Evolutionary conservation across 2,888 invertebrate genomes (phyloP), one percentile per base, ranked within the genome.

Genomic region (Lasiommata megera): DNA sequence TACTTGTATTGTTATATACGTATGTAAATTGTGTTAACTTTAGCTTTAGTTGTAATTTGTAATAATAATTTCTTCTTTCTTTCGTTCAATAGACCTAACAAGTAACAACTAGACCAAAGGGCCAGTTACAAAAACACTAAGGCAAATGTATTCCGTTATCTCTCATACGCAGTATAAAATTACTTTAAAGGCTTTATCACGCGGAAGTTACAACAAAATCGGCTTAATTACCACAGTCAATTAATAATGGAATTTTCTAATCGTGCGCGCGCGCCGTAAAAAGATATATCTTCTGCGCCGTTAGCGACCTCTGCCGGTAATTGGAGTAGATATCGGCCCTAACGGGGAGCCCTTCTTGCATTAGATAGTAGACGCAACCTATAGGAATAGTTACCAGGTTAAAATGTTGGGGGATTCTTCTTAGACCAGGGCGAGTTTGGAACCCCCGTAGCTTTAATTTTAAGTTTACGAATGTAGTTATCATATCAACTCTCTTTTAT

Each of bases 241-340:
- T 88, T 84, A 87, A 83, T 87, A 82, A 76, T 73, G 86, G 87
- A 81, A 88, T 88, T 85, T 88, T 87, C 84, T 85, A 88, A 88
- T 88, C 86, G 85, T 47, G 79, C 77, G 81, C 72, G 67, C 70
- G 79, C 60, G 55, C 79, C 70, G 82, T 86, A 84, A 87, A 87
- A 87, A 88, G 87, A 88, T 88, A 82, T 87, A 88, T 88, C 87
- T 83, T 67, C 67, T 72, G 64, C 60, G 69, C 76, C 76, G 75
- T 75, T 79, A 81, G 73, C 70, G 76, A 74, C 76, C 71, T 70
- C 71, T 76, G 69, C 74, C 68, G 77, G 69, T 66, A 62, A 62
- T 62, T 62, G 60, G 62, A 62, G 57, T 71, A 68, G 75, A 77
- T 80, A 84, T 77, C 77, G 76, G 77, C 73, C 72, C 69, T 78